Evolutionary conservation across 2,797 vertebrate genomes (phyloP), one percentile per base, ranked within the genome.

Genomic region (Chelidonichthys spinosus): DNA sequence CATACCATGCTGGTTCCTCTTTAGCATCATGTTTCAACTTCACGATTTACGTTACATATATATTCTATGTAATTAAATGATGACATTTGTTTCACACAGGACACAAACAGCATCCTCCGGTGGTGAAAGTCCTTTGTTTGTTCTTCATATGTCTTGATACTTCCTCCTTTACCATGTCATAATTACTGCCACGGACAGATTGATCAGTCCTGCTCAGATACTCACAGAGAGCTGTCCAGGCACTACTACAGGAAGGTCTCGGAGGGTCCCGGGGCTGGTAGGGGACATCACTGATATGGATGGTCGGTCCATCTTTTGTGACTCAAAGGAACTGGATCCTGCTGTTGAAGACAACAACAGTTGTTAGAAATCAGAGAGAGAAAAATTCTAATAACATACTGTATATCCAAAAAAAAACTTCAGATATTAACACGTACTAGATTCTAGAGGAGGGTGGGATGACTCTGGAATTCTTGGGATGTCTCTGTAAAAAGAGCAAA

Each of bases 201-300:
- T n/a, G 5, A 17, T 59, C 36, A 40, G 56, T 59, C 56, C 37
- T 14, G 39, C 7, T 6, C 44, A 46, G 39, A 64, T 76, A 92
- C 96, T 95, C 92, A 99, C 98, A 87, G 97, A 99, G 78, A 99
- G 96, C 76, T 98, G 97, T 70, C 98, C 98, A 72, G 97, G 97
- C 78, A 99, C 94, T 46, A 97, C 95, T 87, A 97, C 93, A 43
- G 98, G 98, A 71, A 97, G 96, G 80, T 97, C 97, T 88, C 96
- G 94, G 42, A 98, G 95, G 54, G 97, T 95, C 90, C 97, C 96
- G 5, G 98, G 98, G 90, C 98, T 99, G 63, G 97, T 99, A 0
- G 98, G 98, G 82, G 98, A 99, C 95, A 98, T 99, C 87, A 99
- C 96, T 59, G 98, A 99, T 93, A 99, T 99, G 32, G 97, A 98